Conservation (phyloP, 53 echinoderm and acorn worm species). For the Paelopatides confundens region DNA sequence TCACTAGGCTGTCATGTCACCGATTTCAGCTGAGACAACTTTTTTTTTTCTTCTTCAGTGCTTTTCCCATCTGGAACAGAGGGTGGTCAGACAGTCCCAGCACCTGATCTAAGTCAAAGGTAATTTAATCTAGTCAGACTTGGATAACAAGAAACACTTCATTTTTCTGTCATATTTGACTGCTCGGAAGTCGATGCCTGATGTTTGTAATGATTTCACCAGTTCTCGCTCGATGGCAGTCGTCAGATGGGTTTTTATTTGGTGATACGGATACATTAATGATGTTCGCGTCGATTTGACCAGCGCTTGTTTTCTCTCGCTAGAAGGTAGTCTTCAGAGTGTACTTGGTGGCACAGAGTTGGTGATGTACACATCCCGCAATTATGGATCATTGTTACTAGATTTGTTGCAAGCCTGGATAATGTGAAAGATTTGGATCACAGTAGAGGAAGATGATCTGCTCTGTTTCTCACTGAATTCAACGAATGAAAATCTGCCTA, state of each 20-base stretch:
- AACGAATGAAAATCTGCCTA: too few relatives aligned
- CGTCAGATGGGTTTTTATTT: not conserved
- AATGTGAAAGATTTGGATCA: too few relatives aligned
- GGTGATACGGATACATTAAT: too few relatives aligned
- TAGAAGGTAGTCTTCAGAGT: too few relatives aligned
- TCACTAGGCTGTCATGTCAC: too few relatives aligned
- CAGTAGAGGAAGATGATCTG: not conserved
- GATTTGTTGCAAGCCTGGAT: too few relatives aligned
- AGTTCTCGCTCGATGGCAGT: not conserved
- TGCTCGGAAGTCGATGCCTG: not conserved
- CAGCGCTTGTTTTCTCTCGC: too few relatives aligned
- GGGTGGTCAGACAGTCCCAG: conserved; percentile 56
- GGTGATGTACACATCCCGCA: too few relatives aligned
- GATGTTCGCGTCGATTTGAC: not conserved
- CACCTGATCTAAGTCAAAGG: conserved; percentile 38
- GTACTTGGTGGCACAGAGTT: too few relatives aligned
- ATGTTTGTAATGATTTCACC: not conserved
- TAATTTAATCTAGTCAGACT: not conserved
- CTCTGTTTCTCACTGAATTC: not conserved
- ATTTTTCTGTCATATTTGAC: not conserved
- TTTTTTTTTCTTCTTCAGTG: conserved; percentile 36
- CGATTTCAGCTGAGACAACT: too few relatives aligned
- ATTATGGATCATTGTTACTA: too few relatives aligned
- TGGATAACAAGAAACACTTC: not conserved
- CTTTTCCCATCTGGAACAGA: conserved; percentile 75